Conservation (phyloP, 2,797 vertebrate species). For the Tokudaia tokunoshimensis region DNA sequence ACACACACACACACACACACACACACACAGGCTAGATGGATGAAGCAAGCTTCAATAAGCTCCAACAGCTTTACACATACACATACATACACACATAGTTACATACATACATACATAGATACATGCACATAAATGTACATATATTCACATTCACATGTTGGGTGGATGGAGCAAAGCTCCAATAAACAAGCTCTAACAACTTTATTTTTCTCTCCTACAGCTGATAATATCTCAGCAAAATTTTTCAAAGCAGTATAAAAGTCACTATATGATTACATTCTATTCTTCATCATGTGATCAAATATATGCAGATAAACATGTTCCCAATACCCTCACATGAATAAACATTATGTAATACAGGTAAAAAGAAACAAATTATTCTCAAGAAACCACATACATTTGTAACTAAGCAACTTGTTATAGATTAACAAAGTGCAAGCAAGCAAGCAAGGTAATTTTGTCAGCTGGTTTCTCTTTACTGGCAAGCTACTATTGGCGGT, state of each 20-base stretch:
- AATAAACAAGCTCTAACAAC: not conserved
- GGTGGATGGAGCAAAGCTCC: not conserved
- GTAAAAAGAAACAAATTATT: too few relatives aligned
- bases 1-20: not conserved
- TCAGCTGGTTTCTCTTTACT: too few relatives aligned
- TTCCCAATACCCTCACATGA: not conserved
- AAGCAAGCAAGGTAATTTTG: too few relatives aligned
- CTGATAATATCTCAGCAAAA: not conserved
- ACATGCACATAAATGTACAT: not conserved
- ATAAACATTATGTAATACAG: too few relatives aligned
- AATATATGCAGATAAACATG: not conserved
- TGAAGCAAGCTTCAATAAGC: not conserved
- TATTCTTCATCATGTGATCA: not conserved
- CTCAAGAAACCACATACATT: too few relatives aligned
- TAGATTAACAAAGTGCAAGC: too few relatives aligned
- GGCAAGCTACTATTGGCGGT: too few relatives aligned
- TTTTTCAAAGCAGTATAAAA: not conserved
- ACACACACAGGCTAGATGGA: not conserved
- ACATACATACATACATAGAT: not conserved
- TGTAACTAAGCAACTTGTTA: too few relatives aligned
- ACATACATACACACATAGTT: not conserved
- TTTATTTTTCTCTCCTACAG: not conserved
- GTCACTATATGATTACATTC: not conserved
- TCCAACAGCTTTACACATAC: not conserved
- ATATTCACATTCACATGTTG: not conserved